Conservation (phyloP, 2,797 vertebrate genomes). For the Acanthornis magna region DNA sequence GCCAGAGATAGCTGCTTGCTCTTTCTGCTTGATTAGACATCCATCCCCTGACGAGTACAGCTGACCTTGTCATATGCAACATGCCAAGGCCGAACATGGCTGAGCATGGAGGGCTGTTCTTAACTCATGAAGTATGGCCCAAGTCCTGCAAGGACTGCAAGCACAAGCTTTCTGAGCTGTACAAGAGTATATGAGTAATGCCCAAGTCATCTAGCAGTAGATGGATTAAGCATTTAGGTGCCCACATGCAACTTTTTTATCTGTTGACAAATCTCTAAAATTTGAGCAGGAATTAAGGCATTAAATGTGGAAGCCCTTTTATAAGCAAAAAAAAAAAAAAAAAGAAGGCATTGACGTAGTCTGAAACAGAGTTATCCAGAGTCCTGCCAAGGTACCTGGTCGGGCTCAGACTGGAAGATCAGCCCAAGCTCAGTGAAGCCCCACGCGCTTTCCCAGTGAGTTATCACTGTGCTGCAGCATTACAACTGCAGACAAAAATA, state of each 20-base stretch:
- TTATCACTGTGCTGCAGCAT: background rate
- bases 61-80: background rate
- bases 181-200: background rate
- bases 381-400: background rate
- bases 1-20: slow-evolving; percentile 12
- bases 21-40: background rate
- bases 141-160: background rate
- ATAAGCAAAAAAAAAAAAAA: background rate
- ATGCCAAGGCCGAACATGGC: slow-evolving; percentile 21
- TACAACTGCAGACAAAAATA: background rate
- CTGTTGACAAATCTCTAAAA: background rate
- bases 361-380: background rate
- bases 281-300: background rate
- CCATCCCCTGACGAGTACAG: background rate
- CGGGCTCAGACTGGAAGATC: background rate
- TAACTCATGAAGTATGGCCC: background rate
- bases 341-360: background rate
- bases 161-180: background rate
- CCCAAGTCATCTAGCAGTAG: background rate
- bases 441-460: background rate
- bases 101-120: slow-evolving; percentile 2
- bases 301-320: background rate
- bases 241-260: background rate
- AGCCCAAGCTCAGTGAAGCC: background rate
- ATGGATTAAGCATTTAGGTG: background rate